phyloP scores from a whole-genome alignment of 2,888 invertebrate genomes.

The Piscicola geometra region DNA sequence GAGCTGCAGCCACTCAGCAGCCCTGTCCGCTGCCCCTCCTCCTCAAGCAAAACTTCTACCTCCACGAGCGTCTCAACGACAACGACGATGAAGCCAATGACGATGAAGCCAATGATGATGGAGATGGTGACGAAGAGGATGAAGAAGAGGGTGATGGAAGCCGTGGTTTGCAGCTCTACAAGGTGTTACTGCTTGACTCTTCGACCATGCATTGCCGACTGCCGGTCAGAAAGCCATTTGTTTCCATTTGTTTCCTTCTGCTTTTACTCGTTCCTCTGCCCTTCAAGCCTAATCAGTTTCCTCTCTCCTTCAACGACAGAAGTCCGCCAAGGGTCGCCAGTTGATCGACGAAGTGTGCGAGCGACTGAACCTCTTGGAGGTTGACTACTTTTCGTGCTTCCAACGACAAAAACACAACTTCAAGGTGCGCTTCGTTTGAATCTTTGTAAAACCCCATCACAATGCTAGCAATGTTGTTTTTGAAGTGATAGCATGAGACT shows the following conservation, averaged over 20 bases:
- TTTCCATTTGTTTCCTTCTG: too few relatives aligned
- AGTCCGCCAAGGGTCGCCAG: slow-evolving; percentile 83
- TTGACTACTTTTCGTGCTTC: slow-evolving; percentile 88
- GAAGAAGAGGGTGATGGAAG: neutral
- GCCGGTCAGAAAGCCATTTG: neutral
- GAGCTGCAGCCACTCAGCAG: neutral
- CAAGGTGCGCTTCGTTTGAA: too few relatives aligned
- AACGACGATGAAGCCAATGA: too few relatives aligned
- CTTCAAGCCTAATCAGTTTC: neutral
- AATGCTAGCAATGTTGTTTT: too few relatives aligned
- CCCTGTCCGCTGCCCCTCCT: neutral
- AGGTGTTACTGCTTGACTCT: slow-evolving; percentile 3
- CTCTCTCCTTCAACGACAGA: slow-evolving; percentile 68
- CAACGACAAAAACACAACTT: slow-evolving; percentile 76
- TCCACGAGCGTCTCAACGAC: neutral
- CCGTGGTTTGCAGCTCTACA: neutral
- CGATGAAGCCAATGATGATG: too few relatives aligned
- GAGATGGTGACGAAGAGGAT: neutral
- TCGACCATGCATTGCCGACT: neutral
- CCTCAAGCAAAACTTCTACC: neutral
- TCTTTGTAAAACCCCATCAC: too few relatives aligned
- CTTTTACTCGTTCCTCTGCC: neutral
- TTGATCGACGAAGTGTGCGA: slow-evolving; percentile 83
- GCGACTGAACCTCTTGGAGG: slow-evolving; percentile 82
- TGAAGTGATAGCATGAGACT: too few relatives aligned